These are phyloP conservation scores for Cepaea hortensis DNA, from an alignment of 2,888 invertebrate genomes.

Conservation along the genomic window DNA sequence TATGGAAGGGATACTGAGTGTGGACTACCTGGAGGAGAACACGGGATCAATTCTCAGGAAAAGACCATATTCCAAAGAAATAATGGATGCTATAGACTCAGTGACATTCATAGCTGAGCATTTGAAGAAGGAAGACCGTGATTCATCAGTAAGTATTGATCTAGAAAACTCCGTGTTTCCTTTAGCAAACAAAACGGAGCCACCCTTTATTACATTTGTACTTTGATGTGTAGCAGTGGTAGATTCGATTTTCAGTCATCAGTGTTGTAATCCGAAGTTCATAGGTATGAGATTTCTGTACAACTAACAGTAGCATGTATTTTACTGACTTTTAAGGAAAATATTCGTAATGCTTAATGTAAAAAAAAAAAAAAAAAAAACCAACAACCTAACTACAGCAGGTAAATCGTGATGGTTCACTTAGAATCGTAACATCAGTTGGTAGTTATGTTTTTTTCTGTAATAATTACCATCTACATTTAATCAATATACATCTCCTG, in stretches of 20 bases:
- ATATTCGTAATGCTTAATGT: too few relatives aligned
- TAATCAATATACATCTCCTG: too few relatives aligned
- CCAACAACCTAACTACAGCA: too few relatives aligned
- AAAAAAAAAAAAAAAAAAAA: too few relatives aligned
- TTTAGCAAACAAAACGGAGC: background rate
- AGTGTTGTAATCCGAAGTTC: background rate
- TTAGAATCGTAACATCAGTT: too few relatives aligned
- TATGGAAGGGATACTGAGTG: slow-evolving; percentile 31
- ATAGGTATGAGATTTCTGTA: background rate
- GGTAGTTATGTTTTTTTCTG: too few relatives aligned
- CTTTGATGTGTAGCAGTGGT: background rate
- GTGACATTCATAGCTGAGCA: slow-evolving; percentile 98
- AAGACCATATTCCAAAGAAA: slow-evolving; percentile 81
- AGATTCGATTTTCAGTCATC: background rate
- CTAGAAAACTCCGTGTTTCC: background rate
- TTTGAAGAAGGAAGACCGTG: slow-evolving; percentile 91
- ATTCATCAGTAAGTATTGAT: slow-evolving; percentile 55
- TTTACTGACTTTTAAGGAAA: too few relatives aligned
- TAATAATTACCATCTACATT: too few relatives aligned
- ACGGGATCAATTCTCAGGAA: slow-evolving; percentile 25
- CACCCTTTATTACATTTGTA: background rate
- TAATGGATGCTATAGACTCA: slow-evolving; percentile 93
- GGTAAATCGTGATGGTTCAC: too few relatives aligned
- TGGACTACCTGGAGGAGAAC: slow-evolving; percentile 39
- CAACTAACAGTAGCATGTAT: background rate